Base-by-base conservation (phyloP, 2,888 invertebrate species). In the Taenaris catops region DNA sequence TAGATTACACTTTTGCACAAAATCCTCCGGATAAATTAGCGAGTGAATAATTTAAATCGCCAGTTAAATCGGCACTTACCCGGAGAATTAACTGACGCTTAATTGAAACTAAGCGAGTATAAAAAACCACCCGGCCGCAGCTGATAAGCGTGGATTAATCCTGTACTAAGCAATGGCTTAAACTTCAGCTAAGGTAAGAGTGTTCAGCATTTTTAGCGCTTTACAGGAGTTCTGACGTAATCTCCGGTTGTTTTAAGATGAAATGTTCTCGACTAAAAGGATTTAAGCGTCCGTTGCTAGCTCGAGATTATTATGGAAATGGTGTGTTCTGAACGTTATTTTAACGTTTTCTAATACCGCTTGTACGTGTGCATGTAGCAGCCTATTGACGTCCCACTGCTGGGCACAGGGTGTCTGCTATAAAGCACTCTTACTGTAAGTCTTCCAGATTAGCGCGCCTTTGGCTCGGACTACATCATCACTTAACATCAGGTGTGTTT, bases 31-130 rank as follows among this genome's bases (percentile, higher is more conserved):
- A 73, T 79, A 80, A 80, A 80, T 80, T 79, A 70, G 55, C 66
- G 68, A 53, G 56, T 63, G 73, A 64, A 80, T 80, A 79, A 81
- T 79, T 79, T 79, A 69, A 78, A 69, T 67, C 63, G 61, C 64
- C 59, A 61, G 66, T 76, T 70, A 71, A 75, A 72, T 75, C 55
- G 70, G 64, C 72, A 79, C 75, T 81, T 80, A 76, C 68, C 47
- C 55, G n/a, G 12, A 27, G 70, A 74, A 80, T 83, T 79, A 83
- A 79, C 73, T 61, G 65, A 63, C 61, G 62, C 53, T 72, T 80
- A 83, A 86, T 84, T 84, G 81, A 81, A 83, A 84, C 74, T 78
- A 71, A 73, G 66, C 60, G 65, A 63, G 59, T 44, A 40, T 40
- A 45, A 45, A 73, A 78, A 75, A 73, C 48, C 44, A 29, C 38